Evolutionary conservation across 2,888 invertebrate genomes (phyloP), one percentile per base, ranked within the genome.

Genomic region (Philonicus albiceps): DNA sequence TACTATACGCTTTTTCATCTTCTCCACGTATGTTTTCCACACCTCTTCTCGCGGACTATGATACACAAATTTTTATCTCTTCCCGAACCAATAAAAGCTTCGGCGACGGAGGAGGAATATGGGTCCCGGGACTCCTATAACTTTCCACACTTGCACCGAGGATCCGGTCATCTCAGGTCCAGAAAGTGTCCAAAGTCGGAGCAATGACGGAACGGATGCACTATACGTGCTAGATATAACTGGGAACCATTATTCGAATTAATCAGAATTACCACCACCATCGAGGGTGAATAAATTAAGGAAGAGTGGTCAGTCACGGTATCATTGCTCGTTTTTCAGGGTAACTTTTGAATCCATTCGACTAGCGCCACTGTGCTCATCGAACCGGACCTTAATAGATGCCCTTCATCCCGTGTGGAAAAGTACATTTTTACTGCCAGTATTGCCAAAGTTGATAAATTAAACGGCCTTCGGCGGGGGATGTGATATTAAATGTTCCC

Each of bases 401-500:
- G 84, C 73, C 22, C 64, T 64, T 53, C 40, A 64, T n/a, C 4
- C 64, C 27, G 64, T 37, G 73, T 84, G 43, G 43, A 84, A 34
- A 73, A 84, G 84, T 84, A 84, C 84, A 84, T 73, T 64, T 84
- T 84, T 84, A 84, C 73, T 73, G 73, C 73, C 84, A 73, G 84
- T 73, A 84, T 84, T 84, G 84, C 84, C 84, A 84, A 84, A 84
- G 72, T 84, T 84, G 84, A 84, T 84, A 84, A 84, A 84, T 84
- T 84, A 84, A 84, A 84, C 84, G 43, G 72, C 84, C 11, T 49
- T 43, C 16, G 4, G 13, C 16, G 40, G 40, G 49, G 49, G 84
- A 72, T 37, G 84, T 27, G 30, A 84, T 73, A 84, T 84, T 84
- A 73, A 84, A 84, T 84, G 84, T 84, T 72, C 72, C 4, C 37